Percentiles rank a stretch among this genome's conserved stretches.
Evolutionary conservation across 1,140 invertebrate species (phyloP).

Genomic region (Drosophila sechellia): DNA sequence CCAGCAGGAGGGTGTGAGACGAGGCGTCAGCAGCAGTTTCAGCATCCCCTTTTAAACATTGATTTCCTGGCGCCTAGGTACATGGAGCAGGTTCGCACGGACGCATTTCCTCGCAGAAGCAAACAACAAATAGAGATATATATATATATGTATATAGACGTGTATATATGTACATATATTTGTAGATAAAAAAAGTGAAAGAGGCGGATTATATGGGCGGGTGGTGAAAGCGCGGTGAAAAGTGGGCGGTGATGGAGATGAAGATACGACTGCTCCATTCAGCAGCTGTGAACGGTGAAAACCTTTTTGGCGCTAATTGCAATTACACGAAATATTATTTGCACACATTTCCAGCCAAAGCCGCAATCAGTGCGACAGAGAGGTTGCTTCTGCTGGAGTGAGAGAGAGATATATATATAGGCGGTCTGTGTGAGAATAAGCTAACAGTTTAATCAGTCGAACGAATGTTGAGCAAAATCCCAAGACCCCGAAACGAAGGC

Average conservation of each 20-base stretch:
- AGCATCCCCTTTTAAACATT: conserved; percentile 48
- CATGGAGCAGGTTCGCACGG: conserved; percentile 47
- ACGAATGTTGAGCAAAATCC: neutral
- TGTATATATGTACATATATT: conserved; percentile 21
- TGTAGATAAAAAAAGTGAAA: neutral
- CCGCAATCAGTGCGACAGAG: conserved; percentile 40
- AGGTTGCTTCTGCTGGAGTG: neutral
- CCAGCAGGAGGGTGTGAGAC: conserved; percentile 9
- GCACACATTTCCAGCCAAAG: conserved; percentile 44
- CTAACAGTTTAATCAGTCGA: conserved; percentile 16
- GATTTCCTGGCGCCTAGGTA: conserved; percentile 36
- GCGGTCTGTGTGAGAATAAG: neutral
- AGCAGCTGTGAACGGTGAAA: conserved; percentile 17
- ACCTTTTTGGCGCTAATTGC: conserved; percentile 64
- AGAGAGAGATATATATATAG: too few relatives aligned
- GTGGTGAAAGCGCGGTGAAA: neutral
- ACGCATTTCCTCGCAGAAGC: conserved; percentile 46
- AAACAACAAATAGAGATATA: conserved; percentile 41
- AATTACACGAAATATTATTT: conserved; percentile 75
- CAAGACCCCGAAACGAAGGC: neutral
- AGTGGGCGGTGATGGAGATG: neutral
- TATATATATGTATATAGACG: neutral
- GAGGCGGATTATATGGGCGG: neutral
- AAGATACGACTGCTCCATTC: conserved; percentile 12
- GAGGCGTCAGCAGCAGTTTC: conserved; percentile 28